Evolutionary conservation across 2,113 vertebrate species (phyloP).

Genomic region (Tilapia sparmanii): DNA sequence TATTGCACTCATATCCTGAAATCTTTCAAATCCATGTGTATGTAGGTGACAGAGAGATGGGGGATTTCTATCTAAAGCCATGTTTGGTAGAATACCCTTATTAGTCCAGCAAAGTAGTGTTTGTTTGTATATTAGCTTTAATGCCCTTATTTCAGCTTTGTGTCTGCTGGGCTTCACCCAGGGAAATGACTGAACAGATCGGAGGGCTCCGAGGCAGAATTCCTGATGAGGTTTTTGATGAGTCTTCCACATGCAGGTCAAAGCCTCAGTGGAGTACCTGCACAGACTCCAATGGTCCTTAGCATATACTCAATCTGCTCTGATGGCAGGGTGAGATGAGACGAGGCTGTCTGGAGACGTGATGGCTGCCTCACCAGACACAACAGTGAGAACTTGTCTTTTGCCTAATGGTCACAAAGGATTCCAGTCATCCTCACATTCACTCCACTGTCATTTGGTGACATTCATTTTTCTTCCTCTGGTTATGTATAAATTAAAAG

Average conservation of each 20-base stretch:
- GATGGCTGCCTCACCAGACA: background rate
- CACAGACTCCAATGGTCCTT: background rate
- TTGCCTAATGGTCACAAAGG: background rate
- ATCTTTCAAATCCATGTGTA: background rate
- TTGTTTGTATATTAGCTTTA: background rate
- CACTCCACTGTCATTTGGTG: background rate
- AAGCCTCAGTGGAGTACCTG: background rate
- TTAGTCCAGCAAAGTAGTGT: background rate
- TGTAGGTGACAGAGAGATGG: background rate
- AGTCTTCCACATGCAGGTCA: background rate
- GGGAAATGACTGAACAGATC: background rate
- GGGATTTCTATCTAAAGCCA: background rate
- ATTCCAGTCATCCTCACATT: background rate
- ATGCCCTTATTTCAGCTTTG: background rate
- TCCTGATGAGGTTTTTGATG: background rate
- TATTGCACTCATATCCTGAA: background rate
- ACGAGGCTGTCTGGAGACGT: background rate
- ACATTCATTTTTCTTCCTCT: background rate
- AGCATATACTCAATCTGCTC: slow-evolving; percentile 12
- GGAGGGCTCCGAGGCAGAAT: background rate
- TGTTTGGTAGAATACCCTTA: background rate
- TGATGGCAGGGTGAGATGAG: slow-evolving; percentile 10
- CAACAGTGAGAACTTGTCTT: background rate
- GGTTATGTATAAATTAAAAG: background rate
- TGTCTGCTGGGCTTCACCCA: background rate